Evolutionary conservation across 1,140 invertebrate genomes (phyloP), one percentile per base, ranked within the genome.

Genomic region (Drosophila tristis): DNA sequence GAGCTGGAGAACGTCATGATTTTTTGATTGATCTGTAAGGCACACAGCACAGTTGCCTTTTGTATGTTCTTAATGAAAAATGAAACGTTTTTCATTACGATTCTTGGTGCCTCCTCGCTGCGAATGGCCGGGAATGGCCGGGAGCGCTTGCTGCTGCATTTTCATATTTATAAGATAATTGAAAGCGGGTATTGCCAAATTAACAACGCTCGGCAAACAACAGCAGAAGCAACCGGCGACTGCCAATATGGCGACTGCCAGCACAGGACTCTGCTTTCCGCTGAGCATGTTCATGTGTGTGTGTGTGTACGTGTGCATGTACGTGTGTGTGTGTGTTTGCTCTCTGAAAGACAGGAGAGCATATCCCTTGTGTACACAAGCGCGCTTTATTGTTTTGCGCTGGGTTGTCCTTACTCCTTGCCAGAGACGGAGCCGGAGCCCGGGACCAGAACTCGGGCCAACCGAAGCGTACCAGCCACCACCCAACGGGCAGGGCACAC

Each of bases 81-180:
- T 84, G 78, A 89, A 87, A 87, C 76, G 79, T 79, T 89, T 87
- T 86, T 89, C 78, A 89, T 86, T 86, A 78, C 75, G 74, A 77
- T 51, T 78, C 57, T 58, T 59, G 39, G 9, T 49, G 39, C 26
- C 13, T 39, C 39, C 49, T 42, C n/a, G 3, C 5, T 64, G 61
- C 50, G 43, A 56, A 51, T 49, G n/a, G n/a, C n/a, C n/a, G n/a
- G 47, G 29, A 6, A 23, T 23, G 23, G 70, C 82, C 82, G 66
- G 73, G 49, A 84, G 84, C 75, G 80, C 68, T 89, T 89, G 76
- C 84, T 84, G 82, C 86, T 89, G 82, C 90, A 91, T 91, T 91
- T 91, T 91, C 90, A 91, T 91, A 91, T 91, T 91, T 91, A 91
- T 91, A 91, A 91, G 90, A 91, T 91, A 91, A 91, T 91, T 91